Evolutionary conservation across 2,797 vertebrate genomes (phyloP), one percentile per base, ranked within the genome.

Genomic region (Thripadectes ignobilis): DNA sequence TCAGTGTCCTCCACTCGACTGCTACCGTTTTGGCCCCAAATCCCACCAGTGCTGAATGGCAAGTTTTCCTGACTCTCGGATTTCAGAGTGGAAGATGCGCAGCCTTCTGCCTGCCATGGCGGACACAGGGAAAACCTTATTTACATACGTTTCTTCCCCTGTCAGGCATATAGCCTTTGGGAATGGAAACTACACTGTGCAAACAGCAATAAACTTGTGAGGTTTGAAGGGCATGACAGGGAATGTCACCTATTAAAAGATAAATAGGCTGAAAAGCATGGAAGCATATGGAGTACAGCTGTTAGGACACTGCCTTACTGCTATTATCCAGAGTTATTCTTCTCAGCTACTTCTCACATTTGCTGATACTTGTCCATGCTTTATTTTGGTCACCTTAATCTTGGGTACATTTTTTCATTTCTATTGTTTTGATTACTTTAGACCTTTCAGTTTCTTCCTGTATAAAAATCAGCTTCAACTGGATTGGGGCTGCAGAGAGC

Each of bases 201-300:
- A 87, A 95, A 91, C 45, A 65, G 74, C 77, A 81, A 67, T 87
- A 91, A 87, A 90, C 68, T 61, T 91, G 72, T 76, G 54, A 83
- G 14, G 16, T 65, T 86, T 92, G 77, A 85, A 79, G 59, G 49
- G 24, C 34, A 48, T 46, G 89, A 76, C 54, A 75, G 61, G 23
- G 74, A 90, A 92, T 54, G n/a, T 66, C 71, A 86, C 55, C 46
- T 52, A 76, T 62, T 77, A 68, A 79, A 91, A 82, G 14, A 80
- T 41, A 94, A 95, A 81, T 55, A 52, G 27, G 10, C 46, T 85
- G 68, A 78, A 92, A 93, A 93, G 39, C 11, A 23, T 39, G 20
- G 48, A 18, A 85, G 34, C 0, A 9, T 54, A 58, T 63, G 22
- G 51, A 78, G 15, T 36, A 48, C 46, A 83, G 39, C 43, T 88